Conservation (phyloP, 2,113 vertebrate genomes). For the Phodopus roborovskii region DNA sequence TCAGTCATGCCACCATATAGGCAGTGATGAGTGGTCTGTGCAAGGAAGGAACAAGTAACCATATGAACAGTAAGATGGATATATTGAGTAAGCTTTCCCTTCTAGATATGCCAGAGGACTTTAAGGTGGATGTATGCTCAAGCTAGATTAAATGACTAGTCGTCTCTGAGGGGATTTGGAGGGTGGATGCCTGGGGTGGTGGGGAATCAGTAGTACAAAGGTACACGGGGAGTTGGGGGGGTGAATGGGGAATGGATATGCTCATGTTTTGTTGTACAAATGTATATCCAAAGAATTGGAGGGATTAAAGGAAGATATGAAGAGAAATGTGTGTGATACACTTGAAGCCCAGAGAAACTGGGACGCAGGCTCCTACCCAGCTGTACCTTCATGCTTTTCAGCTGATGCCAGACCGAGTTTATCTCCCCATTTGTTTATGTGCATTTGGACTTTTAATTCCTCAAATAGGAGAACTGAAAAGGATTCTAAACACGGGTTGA, state of each 20-base stretch:
- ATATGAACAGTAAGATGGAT: background rate
- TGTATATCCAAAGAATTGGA: background rate
- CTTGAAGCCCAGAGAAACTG: background rate
- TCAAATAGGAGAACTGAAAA: slow-evolving; percentile 23
- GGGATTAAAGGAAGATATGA: background rate
- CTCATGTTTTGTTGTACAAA: background rate
- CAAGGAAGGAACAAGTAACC: background rate
- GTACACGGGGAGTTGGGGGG: background rate
- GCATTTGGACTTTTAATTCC: background rate
- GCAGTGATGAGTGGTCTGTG: background rate
- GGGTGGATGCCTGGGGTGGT: background rate
- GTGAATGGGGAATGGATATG: background rate
- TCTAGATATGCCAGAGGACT: background rate
- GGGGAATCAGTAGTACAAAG: background rate
- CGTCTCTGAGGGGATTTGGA: background rate
- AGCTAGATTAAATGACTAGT: background rate
- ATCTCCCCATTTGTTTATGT: background rate
- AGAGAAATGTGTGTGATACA: background rate
- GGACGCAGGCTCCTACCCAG: background rate
- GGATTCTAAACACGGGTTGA: slow-evolving; percentile 13
- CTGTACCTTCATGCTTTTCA: background rate
- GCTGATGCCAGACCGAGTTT: background rate
- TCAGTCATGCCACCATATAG: background rate
- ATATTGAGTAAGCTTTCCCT: background rate
- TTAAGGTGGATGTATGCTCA: background rate